Evolutionary conservation across 2,113 vertebrate species (phyloP).

Genomic region (Ceratotherium simum): DNA sequence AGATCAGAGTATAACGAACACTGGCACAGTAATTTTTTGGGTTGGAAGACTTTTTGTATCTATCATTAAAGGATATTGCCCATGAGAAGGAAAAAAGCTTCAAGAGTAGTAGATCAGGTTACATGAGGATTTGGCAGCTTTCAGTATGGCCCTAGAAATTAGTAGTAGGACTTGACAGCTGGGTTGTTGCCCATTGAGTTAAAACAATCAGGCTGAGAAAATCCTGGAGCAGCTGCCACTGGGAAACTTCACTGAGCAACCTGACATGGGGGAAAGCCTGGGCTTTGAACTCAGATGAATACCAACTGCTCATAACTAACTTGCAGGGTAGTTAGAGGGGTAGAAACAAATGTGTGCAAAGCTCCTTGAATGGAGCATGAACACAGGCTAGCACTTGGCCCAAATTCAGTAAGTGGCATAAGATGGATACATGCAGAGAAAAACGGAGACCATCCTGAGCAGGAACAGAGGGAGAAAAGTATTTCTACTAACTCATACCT

Average conservation of each 20-base stretch:
- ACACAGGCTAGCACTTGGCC: not conserved
- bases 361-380: not conserved
- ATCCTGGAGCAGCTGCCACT: not conserved
- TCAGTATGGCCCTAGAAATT: not conserved
- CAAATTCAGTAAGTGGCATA: not conserved
- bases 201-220: slow-evolving; percentile 39
- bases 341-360: not conserved
- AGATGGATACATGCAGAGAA: not conserved
- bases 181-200: not conserved
- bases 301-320: not conserved
- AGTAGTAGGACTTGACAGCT: not conserved
- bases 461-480: not conserved
- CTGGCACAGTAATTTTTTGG: not conserved
- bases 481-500: not conserved
- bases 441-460: not conserved
- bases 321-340: not conserved
- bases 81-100: not conserved
- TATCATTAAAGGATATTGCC: not conserved
- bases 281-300: slow-evolving; percentile 24
- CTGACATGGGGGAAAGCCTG: not conserved
- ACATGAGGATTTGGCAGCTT: not conserved
- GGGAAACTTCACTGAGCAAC: slow-evolving; percentile 37
- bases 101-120: not conserved
- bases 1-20: not conserved
- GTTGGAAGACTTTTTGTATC: not conserved